Percentiles rank a stretch among this genome's conserved stretches.
Evolutionary conservation across 2,113 vertebrate genomes (phyloP).

Genomic region (Amphiprion percula): DNA sequence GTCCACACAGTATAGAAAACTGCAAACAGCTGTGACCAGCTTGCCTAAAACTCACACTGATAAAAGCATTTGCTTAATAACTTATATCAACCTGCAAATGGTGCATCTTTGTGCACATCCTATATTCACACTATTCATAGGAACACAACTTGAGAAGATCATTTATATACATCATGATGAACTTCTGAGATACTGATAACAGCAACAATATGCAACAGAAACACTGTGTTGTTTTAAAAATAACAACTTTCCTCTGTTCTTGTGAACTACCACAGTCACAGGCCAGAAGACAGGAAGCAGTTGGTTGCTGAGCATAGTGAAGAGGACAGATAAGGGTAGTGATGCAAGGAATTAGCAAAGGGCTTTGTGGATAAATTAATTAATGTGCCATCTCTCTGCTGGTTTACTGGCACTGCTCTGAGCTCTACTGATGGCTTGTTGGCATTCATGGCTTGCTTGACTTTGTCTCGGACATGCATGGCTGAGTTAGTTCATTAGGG

Average conservation of each 20-base stretch:
- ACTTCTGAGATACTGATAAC: too few species aligned
- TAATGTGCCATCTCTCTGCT: slow-evolving; percentile 10
- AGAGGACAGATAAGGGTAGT: slow-evolving; percentile 5
- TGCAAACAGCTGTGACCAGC: slow-evolving; percentile 24
- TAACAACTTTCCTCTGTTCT: not conserved
- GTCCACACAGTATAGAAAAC: not conserved
- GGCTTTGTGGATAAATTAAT: slow-evolving; percentile 14
- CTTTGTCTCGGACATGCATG: not conserved
- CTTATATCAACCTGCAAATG: not conserved
- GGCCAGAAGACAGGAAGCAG: slow-evolving; percentile 3
- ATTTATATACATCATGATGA: too few species aligned
- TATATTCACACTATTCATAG: not conserved
- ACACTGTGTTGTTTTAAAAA: not conserved
- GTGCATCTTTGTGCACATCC: not conserved
- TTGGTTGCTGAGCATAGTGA: not conserved
- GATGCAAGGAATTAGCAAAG: slow-evolving; percentile 10
- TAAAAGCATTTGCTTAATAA: not conserved
- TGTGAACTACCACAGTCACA: not conserved
- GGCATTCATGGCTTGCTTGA: not conserved
- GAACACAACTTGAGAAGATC: too few species aligned
- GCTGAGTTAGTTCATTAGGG: not conserved
- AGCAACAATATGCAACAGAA: too few species aligned
- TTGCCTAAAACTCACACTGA: not conserved
- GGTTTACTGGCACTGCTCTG: not conserved
- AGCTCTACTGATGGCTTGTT: slow-evolving; percentile 11